Percentiles rank a stretch among this genome's conserved stretches.
These are phyloP conservation scores for Sinocyclocheilus maitianheensis DNA, from an alignment of 2,113 vertebrate species.

Conservation along the genomic window DNA sequence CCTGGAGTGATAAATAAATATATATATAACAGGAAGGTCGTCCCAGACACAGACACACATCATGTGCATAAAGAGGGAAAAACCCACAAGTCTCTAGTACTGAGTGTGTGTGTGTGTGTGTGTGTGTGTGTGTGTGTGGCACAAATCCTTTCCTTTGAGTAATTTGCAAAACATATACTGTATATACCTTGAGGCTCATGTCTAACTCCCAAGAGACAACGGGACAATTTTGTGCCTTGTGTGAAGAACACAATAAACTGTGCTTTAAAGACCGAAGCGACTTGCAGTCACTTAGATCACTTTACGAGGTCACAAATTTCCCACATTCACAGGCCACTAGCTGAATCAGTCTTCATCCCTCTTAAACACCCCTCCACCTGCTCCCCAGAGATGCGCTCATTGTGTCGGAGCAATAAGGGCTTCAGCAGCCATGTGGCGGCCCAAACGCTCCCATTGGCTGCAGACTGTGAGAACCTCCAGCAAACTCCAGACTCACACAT, in stretches of 20 bases:
- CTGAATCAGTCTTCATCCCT: slow-evolving; percentile 59
- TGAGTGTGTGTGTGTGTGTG: not conserved
- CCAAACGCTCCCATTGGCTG: slow-evolving; percentile 56
- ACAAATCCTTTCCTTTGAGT: not conserved
- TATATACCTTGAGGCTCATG: not conserved
- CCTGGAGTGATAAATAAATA: not conserved
- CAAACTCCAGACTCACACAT: slow-evolving; percentile 61
- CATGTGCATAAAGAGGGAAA: too few species aligned
- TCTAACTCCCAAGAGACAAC: slow-evolving; percentile 12
- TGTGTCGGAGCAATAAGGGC: too few species aligned
- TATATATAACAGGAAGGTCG: too few species aligned
- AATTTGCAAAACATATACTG: slow-evolving; percentile 1
- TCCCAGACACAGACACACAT: too few species aligned
- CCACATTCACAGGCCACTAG: slow-evolving; percentile 73
- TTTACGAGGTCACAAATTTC: slow-evolving; percentile 76
- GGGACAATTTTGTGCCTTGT: not conserved
- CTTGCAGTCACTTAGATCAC: slow-evolving; percentile 65
- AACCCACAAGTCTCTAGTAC: too few species aligned
- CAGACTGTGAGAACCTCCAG: slow-evolving; percentile 63
- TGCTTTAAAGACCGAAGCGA: slow-evolving; percentile 15
- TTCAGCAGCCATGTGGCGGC: slow-evolving; percentile 49
- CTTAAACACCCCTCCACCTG: slow-evolving; percentile 74
- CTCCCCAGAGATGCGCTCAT: slow-evolving; percentile 60
- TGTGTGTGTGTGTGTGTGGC: not conserved
- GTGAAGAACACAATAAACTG: slow-evolving; percentile 13